These are phyloP conservation scores for Timema cristinae DNA, from an alignment of 2,888 invertebrate species.

Conservation along the genomic window DNA sequence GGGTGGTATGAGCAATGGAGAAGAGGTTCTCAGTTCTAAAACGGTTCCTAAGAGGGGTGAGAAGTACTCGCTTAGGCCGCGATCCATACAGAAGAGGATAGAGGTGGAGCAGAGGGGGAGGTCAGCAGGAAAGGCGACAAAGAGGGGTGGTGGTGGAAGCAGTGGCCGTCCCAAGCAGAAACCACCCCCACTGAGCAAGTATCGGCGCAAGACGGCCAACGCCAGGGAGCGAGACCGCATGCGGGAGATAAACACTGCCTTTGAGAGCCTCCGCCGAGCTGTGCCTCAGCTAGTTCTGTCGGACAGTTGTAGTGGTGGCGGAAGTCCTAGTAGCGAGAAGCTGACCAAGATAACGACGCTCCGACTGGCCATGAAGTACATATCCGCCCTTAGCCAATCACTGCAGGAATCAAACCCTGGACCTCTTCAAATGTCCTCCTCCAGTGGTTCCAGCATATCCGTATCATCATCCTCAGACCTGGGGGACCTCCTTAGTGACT, in stretches of 20 bases:
- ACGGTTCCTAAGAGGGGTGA: slow-evolving; percentile 43
- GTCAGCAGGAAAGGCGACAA: slow-evolving; percentile 40
- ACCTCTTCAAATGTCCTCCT: slow-evolving; percentile 39
- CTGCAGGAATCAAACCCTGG: slow-evolving; percentile 41
- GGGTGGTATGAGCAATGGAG: background rate
- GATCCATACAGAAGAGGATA: slow-evolving; percentile 57
- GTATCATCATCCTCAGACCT: slow-evolving; percentile 36
- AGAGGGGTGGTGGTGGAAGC: slow-evolving; percentile 8
- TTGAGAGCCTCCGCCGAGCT: slow-evolving; percentile 72
- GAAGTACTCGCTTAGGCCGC: slow-evolving; percentile 64
- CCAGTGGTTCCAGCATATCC: slow-evolving; percentile 35
- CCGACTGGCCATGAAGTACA: slow-evolving; percentile 83
- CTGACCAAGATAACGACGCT: slow-evolving; percentile 87
- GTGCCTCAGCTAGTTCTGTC: slow-evolving; percentile 54
- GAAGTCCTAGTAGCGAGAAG: slow-evolving; percentile 58
- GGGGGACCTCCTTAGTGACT: slow-evolving; percentile 36
- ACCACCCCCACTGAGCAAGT: slow-evolving; percentile 75
- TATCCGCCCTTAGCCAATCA: slow-evolving; percentile 67
- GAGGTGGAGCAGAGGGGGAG: slow-evolving; percentile 50
- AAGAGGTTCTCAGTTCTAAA: background rate
- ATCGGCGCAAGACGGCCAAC: slow-evolving; percentile 85
- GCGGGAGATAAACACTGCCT: slow-evolving; percentile 87
- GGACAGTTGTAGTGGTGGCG: slow-evolving; percentile 19
- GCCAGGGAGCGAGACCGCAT: slow-evolving; percentile 82
- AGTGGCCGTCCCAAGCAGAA: slow-evolving; percentile 45